Evolutionary conservation across 2,888 invertebrate genomes (phyloP).

Genomic region (Eremobia ochroleuca): DNA sequence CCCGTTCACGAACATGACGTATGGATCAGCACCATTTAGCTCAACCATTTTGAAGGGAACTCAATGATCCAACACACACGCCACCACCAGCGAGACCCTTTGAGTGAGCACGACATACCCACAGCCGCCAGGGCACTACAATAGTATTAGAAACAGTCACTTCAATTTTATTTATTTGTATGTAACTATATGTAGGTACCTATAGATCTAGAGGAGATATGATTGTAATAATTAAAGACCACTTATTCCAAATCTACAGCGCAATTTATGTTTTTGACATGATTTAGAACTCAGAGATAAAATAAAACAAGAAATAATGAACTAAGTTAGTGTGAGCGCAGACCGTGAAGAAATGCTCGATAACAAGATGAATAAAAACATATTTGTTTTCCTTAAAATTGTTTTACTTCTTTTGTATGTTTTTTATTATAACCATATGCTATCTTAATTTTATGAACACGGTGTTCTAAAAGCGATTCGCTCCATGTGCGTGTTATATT

Average conservation of each 20-base stretch:
- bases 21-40: too few species aligned
- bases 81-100: too few species aligned
- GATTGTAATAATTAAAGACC: background rate
- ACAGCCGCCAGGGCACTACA: too few species aligned
- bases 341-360: slow-evolving; percentile 60
- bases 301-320: slow-evolving; percentile 44
- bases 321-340: slow-evolving; percentile 57
- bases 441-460: slow-evolving; percentile 20
- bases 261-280: slow-evolving; percentile 28
- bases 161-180: background rate
- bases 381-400: slow-evolving; percentile 26
- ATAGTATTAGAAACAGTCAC: too few species aligned
- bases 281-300: slow-evolving; percentile 10
- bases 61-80: too few species aligned
- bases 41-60: too few species aligned
- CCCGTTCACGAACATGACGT: too few species aligned
- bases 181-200: too few species aligned
- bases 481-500: slow-evolving; percentile 33
- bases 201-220: background rate
- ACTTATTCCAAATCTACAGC: background rate
- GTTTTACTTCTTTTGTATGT: slow-evolving; percentile 29
- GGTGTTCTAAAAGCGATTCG: slow-evolving; percentile 13
- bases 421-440: slow-evolving; percentile 11
- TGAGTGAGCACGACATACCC: too few species aligned
- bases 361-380: slow-evolving; percentile 51